These are phyloP conservation scores for Cyclophora punctaria DNA, from an alignment of 2,888 invertebrate species.

Conservation along the genomic window DNA sequence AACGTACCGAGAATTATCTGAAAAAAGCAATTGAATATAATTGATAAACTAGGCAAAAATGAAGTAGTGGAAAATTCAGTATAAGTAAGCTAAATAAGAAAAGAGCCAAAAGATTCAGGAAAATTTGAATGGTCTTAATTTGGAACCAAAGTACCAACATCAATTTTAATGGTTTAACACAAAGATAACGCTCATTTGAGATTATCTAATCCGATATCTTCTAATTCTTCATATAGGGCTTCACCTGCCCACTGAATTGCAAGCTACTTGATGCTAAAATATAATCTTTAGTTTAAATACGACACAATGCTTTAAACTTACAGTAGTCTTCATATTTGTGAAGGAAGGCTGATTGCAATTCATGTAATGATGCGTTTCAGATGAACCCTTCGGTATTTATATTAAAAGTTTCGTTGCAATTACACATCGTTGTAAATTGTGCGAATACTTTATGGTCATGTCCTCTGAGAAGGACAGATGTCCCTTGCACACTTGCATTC, in stretches of 20 bases:
- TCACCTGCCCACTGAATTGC: no score
- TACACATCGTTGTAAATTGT: conserved; percentile 50
- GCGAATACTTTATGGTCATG: conserved; percentile 57
- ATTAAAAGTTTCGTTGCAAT: conserved; percentile 59
- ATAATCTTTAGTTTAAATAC: no score
- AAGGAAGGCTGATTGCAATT: conserved; percentile 16
- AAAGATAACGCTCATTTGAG: no score
- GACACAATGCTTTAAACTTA: conserved; percentile 34
- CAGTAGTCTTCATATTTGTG: conserved; percentile 58
- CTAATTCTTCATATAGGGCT: no score
- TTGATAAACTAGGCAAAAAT: background rate
- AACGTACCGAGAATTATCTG: conserved; percentile 33
- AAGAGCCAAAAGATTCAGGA: no score
- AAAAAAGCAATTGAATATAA: conserved; percentile 8
- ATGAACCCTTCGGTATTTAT: conserved; percentile 67
- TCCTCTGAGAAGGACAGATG: conserved; percentile 43
- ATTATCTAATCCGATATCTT: no score
- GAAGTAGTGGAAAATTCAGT: background rate
- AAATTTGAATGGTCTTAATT: no score
- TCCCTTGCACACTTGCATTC: conserved; percentile 27
- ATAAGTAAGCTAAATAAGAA: no score
- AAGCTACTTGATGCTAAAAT: no score
- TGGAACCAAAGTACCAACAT: no score
- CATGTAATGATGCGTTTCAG: conserved; percentile 63
- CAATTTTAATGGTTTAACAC: no score